Percentiles rank a stretch among this genome's conserved stretches.
phyloP scores from a whole-genome alignment of 2,888 invertebrate genomes.

The Brassicogethes aeneus region DNA sequence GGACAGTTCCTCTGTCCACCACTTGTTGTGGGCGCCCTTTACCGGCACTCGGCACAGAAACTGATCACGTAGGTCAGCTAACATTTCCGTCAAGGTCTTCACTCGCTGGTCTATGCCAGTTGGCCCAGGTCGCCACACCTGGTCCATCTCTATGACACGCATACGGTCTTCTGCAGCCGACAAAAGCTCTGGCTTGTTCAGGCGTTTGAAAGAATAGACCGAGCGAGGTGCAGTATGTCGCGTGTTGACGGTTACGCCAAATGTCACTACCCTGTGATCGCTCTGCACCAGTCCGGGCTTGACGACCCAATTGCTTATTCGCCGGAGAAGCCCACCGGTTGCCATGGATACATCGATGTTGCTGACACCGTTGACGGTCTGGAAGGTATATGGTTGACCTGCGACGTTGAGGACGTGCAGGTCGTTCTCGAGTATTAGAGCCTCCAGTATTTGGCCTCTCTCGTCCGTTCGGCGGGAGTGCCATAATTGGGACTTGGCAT shows the following conservation, averaged over 20 bases:
- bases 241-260: no score
- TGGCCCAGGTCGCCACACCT: neutral
- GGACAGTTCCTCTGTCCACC: neutral
- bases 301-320: neutral
- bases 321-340: neutral
- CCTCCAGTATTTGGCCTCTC: neutral
- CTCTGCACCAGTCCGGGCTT: neutral
- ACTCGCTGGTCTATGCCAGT: neutral
- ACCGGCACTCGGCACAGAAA: no score
- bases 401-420: constrained; percentile 3
- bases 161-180: neutral
- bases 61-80: neutral
- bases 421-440: constrained; percentile 1
- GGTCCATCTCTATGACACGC: neutral
- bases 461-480: neutral
- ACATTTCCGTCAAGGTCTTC: neutral
- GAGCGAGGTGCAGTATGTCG: no score
- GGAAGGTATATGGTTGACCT: constrained; percentile 4
- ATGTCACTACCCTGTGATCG: constrained; percentile 1
- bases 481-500: no score
- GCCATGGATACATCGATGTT: neutral
- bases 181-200: neutral
- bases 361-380: constrained; percentile 4
- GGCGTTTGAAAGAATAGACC: neutral
- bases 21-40: no score